Percentiles rank a stretch among this genome's conserved stretches.
Evolutionary conservation across 2,113 vertebrate genomes (phyloP).

Genomic region (Procavia capensis): DNA sequence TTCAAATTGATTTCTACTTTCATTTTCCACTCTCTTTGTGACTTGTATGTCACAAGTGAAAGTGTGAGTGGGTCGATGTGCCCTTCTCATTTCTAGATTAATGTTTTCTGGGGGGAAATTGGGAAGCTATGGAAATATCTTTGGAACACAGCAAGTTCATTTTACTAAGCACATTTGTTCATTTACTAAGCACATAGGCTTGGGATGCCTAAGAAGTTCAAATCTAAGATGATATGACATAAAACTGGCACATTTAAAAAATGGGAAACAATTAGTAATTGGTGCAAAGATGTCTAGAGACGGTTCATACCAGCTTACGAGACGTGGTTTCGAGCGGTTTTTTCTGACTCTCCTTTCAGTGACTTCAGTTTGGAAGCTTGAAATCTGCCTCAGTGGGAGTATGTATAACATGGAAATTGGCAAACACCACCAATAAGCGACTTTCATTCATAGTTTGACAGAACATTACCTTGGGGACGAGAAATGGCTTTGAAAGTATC

Average conservation of each 20-base stretch:
- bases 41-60: not conserved
- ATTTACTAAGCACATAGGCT: not conserved
- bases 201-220: not conserved
- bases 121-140: not conserved
- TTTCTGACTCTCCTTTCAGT: not conserved
- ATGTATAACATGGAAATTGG: not conserved
- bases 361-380: not conserved
- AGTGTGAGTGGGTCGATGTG: not conserved
- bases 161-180: not conserved
- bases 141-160: not conserved
- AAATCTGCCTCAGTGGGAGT: not conserved
- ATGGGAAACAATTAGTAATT: not conserved
- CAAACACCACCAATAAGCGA: no score
- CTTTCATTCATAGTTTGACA: not conserved
- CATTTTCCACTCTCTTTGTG: not conserved
- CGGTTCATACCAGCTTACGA: not conserved
- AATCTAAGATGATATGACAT: not conserved
- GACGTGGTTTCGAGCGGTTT: not conserved
- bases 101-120: slow-evolving; percentile 10
- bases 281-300: not conserved
- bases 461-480: not conserved
- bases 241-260: not conserved
- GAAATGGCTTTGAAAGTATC: slow-evolving; percentile 43
- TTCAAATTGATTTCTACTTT: not conserved
- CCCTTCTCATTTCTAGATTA: not conserved